Conservation (phyloP, 2,113 vertebrate genomes). For the Cettia cetti region DNA sequence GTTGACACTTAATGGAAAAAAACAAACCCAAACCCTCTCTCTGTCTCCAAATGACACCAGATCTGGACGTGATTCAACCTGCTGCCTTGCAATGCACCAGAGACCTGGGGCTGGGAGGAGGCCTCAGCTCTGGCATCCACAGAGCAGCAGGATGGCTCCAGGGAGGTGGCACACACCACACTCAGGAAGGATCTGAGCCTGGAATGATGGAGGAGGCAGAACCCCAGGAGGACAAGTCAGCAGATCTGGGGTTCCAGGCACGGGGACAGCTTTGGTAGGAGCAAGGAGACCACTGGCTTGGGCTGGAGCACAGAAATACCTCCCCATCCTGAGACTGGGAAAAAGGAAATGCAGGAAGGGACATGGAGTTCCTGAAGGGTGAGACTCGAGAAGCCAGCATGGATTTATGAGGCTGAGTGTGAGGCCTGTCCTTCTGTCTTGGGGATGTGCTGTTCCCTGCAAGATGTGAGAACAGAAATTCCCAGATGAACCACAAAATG, state of each 20-base stretch:
- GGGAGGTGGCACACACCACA: not conserved
- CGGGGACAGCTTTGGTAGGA: not conserved
- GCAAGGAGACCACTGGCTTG: not conserved
- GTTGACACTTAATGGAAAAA: rapidly evolving
- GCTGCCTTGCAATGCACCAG: not conserved
- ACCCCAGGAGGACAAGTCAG: too few species aligned
- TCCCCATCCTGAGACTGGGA: not conserved
- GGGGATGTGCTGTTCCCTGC: not conserved
- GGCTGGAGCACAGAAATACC: not conserved
- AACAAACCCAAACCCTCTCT: too few species aligned
- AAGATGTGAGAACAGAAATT: not conserved
- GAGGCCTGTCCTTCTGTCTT: not conserved
- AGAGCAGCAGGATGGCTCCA: not conserved
- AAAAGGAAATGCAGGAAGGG: not conserved
- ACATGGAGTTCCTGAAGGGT: not conserved
- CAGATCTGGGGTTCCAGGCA: not conserved
- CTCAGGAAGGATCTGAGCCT: not conserved
- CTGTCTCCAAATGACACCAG: not conserved
- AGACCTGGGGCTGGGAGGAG: not conserved
- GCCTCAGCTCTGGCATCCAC: not conserved
- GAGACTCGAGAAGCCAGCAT: rapidly evolving
- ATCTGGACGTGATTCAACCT: rapidly evolving
- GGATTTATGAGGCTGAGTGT: not conserved
- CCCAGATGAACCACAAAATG: not conserved
- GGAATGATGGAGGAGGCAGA: not conserved